phyloP scores from a whole-genome alignment of 2,113 vertebrate genomes.

The Pangasianodon gigas region DNA sequence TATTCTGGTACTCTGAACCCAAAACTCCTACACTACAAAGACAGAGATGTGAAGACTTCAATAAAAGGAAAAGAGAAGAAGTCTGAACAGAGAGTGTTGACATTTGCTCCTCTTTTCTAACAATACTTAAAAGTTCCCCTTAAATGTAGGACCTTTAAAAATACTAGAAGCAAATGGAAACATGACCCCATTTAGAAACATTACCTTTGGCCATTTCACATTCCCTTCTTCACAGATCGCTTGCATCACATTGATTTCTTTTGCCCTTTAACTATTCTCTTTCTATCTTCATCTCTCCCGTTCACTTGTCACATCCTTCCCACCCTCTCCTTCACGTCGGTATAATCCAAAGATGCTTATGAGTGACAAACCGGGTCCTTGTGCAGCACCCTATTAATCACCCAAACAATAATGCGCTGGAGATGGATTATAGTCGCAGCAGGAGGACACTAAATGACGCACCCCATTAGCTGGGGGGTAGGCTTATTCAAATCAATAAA shows the following conservation, averaged over 20 bases:
- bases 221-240: constrained; percentile 65
- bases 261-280: neutral
- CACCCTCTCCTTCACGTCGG: neutral
- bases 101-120: neutral
- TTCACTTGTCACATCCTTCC: neutral
- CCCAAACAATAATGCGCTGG: constrained; percentile 69
- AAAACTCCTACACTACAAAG: neutral
- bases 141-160: constrained; percentile 61
- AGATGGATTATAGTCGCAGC: constrained; percentile 78
- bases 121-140: constrained; percentile 45
- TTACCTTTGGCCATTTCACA: constrained; percentile 73
- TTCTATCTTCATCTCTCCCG: neutral
- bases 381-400: constrained; percentile 82
- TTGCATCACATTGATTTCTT: constrained; percentile 70
- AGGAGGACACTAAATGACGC: constrained; percentile 67
- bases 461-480: constrained; percentile 64
- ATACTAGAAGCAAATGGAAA: constrained; percentile 69
- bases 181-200: constrained; percentile 69
- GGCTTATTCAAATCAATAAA: constrained; percentile 74
- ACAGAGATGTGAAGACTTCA: neutral
- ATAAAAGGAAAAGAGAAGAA: neutral
- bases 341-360: constrained; percentile 57
- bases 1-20: neutral
- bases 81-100: neutral
- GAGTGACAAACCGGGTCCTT: constrained; percentile 75